Percentiles rank a stretch among this genome's conserved stretches.
phyloP scores from a whole-genome alignment of 2,797 vertebrate genomes.

The Squalus acanthias region DNA sequence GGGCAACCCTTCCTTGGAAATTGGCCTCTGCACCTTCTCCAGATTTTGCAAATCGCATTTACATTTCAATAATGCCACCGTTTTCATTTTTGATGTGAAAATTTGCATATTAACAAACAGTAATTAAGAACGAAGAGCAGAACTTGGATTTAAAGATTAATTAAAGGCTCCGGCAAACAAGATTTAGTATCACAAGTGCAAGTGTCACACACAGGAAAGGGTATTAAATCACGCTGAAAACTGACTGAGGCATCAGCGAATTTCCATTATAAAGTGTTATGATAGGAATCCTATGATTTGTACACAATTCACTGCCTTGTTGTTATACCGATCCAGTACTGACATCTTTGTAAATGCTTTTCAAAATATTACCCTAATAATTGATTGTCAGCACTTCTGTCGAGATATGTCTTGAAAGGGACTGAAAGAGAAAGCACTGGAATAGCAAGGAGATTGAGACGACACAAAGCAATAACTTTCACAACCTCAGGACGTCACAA shows the following conservation, averaged over 20 bases:
- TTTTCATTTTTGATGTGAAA: not conserved
- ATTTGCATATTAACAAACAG: constrained; percentile 13
- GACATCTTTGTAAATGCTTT: not conserved
- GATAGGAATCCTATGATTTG: constrained; percentile 15
- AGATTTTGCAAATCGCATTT: not conserved
- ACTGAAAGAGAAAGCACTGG: not conserved
- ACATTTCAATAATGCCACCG: not conserved
- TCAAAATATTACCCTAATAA: not conserved
- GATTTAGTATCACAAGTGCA: not conserved
- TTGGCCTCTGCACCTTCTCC: not conserved
- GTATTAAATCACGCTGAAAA: not conserved
- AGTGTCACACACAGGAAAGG: not conserved
- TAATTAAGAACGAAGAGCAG: not conserved
- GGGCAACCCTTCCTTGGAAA: not conserved
- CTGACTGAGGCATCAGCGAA: constrained; percentile 10
- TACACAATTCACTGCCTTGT: constrained; percentile 13
- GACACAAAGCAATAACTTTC: not conserved
- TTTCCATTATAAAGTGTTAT: not conserved
- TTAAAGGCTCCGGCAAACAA: not conserved
- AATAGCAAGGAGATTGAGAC: not conserved
- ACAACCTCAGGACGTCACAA: not conserved
- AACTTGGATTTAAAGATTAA: constrained; percentile 1
- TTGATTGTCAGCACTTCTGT: not conserved
- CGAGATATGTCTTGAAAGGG: not conserved
- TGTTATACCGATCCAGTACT: not conserved